These are phyloP conservation scores for Incurvaria masculella DNA, from an alignment of 2,888 invertebrate genomes.

Conservation along the genomic window DNA sequence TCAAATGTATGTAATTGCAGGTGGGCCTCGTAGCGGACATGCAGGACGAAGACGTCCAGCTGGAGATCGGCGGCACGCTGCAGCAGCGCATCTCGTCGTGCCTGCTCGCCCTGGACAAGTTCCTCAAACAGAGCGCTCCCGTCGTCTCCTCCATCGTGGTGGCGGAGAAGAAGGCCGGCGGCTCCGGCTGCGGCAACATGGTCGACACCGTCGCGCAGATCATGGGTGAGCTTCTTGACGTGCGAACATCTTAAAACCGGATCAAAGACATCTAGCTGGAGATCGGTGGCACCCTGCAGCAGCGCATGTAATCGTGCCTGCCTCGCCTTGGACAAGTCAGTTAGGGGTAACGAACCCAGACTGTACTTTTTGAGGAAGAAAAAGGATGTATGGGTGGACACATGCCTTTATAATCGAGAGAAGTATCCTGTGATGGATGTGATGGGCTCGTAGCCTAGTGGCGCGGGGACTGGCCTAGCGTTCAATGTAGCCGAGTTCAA, in stretches of 20 bases:
- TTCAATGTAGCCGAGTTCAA: too few relatives aligned
- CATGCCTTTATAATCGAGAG: too few relatives aligned
- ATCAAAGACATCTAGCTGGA: slow-evolving; percentile 65
- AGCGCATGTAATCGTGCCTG: slow-evolving; percentile 80
- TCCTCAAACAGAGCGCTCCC: slow-evolving; percentile 67
- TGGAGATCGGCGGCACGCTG: slow-evolving; percentile 75
- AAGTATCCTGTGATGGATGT: too few relatives aligned
- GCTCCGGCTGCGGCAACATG: slow-evolving; percentile 60
- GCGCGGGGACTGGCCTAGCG: too few relatives aligned
- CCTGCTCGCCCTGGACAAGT: slow-evolving; percentile 66
- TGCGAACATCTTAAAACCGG: too few relatives aligned
- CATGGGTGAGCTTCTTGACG: slow-evolving; percentile 57
- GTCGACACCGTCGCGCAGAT: slow-evolving; percentile 72
- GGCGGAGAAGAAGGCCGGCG: slow-evolving; percentile 72
- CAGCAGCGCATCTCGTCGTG: slow-evolving; percentile 86
- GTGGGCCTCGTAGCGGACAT: slow-evolving; percentile 78
- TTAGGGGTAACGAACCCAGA: too few relatives aligned
- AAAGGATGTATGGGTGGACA: too few relatives aligned
- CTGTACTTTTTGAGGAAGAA: too few relatives aligned
- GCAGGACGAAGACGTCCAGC: slow-evolving; percentile 65
- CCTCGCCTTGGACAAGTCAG: slow-evolving; percentile 65
- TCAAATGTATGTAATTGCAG: slow-evolving; percentile 21
- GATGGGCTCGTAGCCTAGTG: too few relatives aligned
- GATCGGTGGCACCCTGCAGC: slow-evolving; percentile 80
- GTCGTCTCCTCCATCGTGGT: slow-evolving; percentile 83